Percentiles rank a stretch among this genome's conserved stretches.
Evolutionary conservation across 2,888 invertebrate species (phyloP).

Genomic region (Scotopteryx bipunctaria): DNA sequence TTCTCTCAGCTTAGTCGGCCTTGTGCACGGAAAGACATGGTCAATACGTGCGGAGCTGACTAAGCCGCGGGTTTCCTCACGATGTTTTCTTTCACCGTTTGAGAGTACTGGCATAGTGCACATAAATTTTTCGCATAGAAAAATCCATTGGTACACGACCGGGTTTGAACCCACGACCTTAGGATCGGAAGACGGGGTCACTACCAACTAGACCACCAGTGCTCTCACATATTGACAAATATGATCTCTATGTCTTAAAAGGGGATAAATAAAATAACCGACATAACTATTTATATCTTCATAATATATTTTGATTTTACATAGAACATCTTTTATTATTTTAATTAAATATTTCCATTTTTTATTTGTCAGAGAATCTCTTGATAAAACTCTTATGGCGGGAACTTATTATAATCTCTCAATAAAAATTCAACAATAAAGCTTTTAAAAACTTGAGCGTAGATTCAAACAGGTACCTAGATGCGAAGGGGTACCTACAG

Average conservation of each 20-base stretch:
- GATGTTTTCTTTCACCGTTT: too few relatives aligned
- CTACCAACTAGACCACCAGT: too few relatives aligned
- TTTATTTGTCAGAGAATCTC: slow-evolving; percentile 63
- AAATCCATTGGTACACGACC: too few relatives aligned
- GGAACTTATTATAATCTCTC: slow-evolving; percentile 74
- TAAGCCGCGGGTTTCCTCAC: too few relatives aligned
- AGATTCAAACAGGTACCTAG: slow-evolving; percentile 75
- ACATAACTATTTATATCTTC: slow-evolving; percentile 40
- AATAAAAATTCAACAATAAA: slow-evolving; percentile 79
- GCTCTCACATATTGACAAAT: too few relatives aligned
- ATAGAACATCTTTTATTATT: slow-evolving; percentile 70
- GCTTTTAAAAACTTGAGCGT: slow-evolving; percentile 81
- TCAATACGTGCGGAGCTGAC: too few relatives aligned
- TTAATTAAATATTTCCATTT: slow-evolving; percentile 64
- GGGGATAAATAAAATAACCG: slow-evolving; percentile 8
- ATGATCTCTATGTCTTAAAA: neutral
- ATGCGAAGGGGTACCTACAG: slow-evolving; percentile 71
- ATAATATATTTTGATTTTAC: slow-evolving; percentile 63
- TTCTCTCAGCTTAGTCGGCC: too few relatives aligned
- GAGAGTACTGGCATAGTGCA: too few relatives aligned
- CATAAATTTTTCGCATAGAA: too few relatives aligned
- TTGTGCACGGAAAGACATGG: too few relatives aligned
- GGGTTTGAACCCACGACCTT: too few relatives aligned
- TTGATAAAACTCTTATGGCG: slow-evolving; percentile 67
- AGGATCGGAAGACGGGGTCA: too few relatives aligned